Conservation (phyloP, 2,113 vertebrate genomes). For the Burhinus oedicnemus region DNA sequence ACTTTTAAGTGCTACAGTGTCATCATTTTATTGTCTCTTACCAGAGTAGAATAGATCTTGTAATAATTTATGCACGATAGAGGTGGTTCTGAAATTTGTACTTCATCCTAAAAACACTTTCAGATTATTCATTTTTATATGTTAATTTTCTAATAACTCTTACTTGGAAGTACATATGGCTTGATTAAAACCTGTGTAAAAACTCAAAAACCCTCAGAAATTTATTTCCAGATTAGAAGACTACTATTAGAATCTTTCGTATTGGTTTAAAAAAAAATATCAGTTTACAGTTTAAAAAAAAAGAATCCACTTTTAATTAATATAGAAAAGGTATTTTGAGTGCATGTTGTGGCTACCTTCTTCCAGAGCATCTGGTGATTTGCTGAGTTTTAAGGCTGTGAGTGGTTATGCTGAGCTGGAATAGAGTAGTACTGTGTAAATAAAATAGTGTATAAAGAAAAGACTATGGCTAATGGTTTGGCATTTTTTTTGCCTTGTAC, state of each 20-base stretch:
- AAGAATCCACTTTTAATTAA: background rate
- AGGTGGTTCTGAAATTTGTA: background rate
- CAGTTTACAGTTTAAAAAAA: background rate
- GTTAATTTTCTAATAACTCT: background rate
- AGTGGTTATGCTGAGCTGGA: background rate
- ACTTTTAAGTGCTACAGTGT: background rate
- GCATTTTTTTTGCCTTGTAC: background rate
- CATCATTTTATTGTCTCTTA: background rate
- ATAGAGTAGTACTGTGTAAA: background rate
- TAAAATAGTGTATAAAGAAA: background rate
- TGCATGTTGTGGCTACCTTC: background rate
- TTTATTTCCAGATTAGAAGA: background rate
- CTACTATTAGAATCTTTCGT: background rate
- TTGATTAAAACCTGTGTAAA: background rate
- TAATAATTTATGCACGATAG: background rate
- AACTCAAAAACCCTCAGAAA: background rate
- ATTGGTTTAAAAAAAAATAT: background rate
- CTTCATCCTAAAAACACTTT: background rate
- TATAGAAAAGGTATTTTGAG: background rate
- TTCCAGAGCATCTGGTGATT: background rate
- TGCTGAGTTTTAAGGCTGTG: background rate
- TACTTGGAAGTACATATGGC: background rate
- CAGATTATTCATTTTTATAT: background rate
- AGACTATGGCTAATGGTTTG: background rate
- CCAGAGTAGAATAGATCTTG: background rate